Base-by-base conservation (phyloP, 1,140 invertebrate species). In the Euura saliciscinereae region DNA sequence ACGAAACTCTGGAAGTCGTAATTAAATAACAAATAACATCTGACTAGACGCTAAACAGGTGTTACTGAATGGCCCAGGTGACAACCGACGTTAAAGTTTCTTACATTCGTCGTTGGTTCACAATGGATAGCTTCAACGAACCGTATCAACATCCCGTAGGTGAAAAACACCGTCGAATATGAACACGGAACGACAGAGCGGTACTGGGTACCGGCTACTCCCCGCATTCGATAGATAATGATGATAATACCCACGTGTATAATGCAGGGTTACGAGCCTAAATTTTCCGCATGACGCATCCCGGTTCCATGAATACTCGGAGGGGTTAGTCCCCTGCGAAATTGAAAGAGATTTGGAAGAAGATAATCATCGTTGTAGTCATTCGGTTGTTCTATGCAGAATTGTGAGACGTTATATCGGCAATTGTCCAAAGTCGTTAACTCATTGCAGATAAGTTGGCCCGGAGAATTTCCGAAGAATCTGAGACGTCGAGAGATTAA, bases 281-380 rank as follows among this genome's bases (percentile, higher is more conserved):
- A 59, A 59, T 59, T 59, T 59, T 59, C 51, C 51, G 51, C 51
- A 59, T 59, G 51, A 59, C 51, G 51, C 51, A 59, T 59, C 13
- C 13, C 51, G 51, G 8, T 59, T 8, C 3, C 51, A 59, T 59
- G 5, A 59, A 59, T 4, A 59, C 13, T 3, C 51, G 51, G 46
- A 59, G 51, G 51, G 51, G 51, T 59, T 8, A 8, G 8, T 59
- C 51, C 51, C 51, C 3, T 59, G 51, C 28, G 28, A 28, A 28
- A 28, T 28, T 28, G 28, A 28, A 28, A 28, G 28, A 28, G 28
- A 28, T 28, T 0, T 28, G 28, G 28, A 28, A 28, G 0, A 28
- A 28, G 28, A 28, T 28, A 28, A 1, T 28, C 0, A 28, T 28
- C 28, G 28, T 28, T 28, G 28, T 28, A 1, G 28, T 28, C 28